Base-by-base conservation (phyloP, 2,797 vertebrate species). In the Lerista edwardsae region DNA sequence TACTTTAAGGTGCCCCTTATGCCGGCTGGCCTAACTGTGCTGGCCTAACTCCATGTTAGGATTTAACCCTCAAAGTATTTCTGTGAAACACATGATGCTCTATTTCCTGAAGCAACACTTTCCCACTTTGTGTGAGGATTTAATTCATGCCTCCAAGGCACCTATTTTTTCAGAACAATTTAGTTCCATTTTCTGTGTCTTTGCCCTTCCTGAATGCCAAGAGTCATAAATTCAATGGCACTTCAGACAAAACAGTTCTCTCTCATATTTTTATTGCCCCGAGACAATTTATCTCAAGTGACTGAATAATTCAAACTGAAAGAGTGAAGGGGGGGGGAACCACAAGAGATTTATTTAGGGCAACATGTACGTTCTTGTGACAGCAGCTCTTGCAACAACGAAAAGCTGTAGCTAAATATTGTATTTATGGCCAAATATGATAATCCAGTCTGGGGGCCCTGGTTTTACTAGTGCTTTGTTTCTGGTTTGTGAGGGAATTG, bases 151-250 rank as follows among this genome's bases (percentile, higher is more conserved):
- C 73, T 87, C 31, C 55, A 74, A 80, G 62, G 67, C 80, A 91
- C 85, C 34, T 86, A 76, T 27, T 55, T 78, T 57, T 89, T 47
- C 86, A 74, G 6, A 84, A 19, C 69, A 81, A 86, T 88, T 91
- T 83, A 21, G 34, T 31, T 69, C 7, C 17, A 0, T 2, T 62
- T 84, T 81, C 34, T 4, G 36, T 76, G 6, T 75, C 25, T 25
- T 76, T 87, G 59, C 7, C 2, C 79, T 85, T 29, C 11, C 12
- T 2, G 68, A 15, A 65, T 29, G 41, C 41, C 55, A 57, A 61
- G 29, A 0, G 0, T 82, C 25, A 29, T 34, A 84, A 75, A 84
- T 81, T 80, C 44, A 71, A 41, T 75, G 86, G 29, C 59, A 39
- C 71, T 80, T 87, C 31, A 80, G 71, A 84, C 74, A 83, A 89